Conservation (phyloP, 2,113 vertebrate genomes). For the Cardinalis cardinalis region DNA sequence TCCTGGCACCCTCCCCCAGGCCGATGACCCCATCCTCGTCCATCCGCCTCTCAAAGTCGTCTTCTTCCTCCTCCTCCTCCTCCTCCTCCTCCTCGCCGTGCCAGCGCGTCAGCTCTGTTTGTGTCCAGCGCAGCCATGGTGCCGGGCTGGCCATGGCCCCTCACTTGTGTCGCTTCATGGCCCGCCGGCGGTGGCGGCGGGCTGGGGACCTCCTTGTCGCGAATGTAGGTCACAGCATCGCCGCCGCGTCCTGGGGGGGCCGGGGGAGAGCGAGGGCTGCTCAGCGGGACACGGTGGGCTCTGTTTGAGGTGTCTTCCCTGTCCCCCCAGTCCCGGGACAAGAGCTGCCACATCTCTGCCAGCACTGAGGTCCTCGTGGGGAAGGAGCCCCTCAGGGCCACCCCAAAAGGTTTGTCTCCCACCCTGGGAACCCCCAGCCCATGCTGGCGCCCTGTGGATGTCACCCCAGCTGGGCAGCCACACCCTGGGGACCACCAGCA, state of each 20-base stretch:
- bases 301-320: background rate
- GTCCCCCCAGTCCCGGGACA: background rate
- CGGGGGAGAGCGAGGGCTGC: background rate
- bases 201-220: background rate
- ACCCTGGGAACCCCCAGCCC: accelerated
- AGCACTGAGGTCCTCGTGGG: background rate
- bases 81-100: background rate
- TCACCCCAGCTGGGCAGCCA: background rate
- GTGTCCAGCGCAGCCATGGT: background rate
- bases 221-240: slow-evolving; percentile 11
- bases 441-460: background rate
- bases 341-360: background rate
- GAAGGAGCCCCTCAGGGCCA: background rate
- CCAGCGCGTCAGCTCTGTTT: slow-evolving; percentile 24
- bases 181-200: background rate
- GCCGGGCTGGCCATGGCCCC: background rate
- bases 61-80: background rate
- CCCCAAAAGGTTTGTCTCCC: background rate
- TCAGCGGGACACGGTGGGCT: background rate
- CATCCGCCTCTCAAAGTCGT: slow-evolving; percentile 66
- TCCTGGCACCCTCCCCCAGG: background rate
- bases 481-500: accelerated
- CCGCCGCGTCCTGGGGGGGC: background rate
- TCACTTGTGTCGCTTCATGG: slow-evolving; percentile 11
- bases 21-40: slow-evolving; percentile 77